These are phyloP conservation scores for Diorhabda carinulata DNA, from an alignment of 1,140 invertebrate species.

Conservation along the genomic window DNA sequence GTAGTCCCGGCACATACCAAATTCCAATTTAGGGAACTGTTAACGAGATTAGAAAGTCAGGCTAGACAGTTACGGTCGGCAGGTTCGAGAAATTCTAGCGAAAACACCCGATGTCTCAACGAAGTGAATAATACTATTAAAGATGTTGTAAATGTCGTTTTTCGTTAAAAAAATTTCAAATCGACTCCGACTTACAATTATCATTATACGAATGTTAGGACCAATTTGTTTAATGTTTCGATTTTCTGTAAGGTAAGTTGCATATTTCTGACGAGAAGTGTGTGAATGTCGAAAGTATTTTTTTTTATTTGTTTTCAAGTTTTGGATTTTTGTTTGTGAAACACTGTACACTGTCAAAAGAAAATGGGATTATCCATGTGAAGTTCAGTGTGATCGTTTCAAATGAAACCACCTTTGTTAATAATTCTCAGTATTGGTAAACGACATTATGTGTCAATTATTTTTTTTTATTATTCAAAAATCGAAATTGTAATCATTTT, in stretches of 20 bases:
- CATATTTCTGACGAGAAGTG: slow-evolving; percentile 23
- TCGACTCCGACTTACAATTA: slow-evolving; percentile 15
- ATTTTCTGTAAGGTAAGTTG: slow-evolving; percentile 23
- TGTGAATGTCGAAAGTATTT: slow-evolving; percentile 18
- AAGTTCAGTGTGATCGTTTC: not conserved
- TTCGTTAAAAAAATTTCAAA: slow-evolving; percentile 59
- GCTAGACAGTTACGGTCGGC: slow-evolving; percentile 70
- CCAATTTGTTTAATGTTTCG: slow-evolving; percentile 26
- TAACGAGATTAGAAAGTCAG: slow-evolving; percentile 75
- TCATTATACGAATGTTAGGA: slow-evolving; percentile 35
- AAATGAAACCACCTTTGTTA: not conserved
- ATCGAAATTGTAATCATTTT: no score
- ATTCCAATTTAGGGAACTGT: slow-evolving; percentile 83
- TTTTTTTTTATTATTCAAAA: no score
- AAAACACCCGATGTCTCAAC: slow-evolving; percentile 63
- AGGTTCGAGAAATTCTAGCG: slow-evolving; percentile 64
- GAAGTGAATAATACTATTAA: slow-evolving; percentile 77
- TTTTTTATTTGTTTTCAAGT: slow-evolving; percentile 4
- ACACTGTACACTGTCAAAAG: not conserved
- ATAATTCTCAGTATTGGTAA: not conserved
- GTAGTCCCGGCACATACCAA: slow-evolving; percentile 80
- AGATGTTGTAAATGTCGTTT: slow-evolving; percentile 75
- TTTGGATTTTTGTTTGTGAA: slow-evolving; percentile 5
- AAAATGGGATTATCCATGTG: not conserved
- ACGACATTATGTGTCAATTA: not conserved